phyloP scores from a whole-genome alignment of 2,888 invertebrate genomes.

The Drosophila suboccidentalis region DNA sequence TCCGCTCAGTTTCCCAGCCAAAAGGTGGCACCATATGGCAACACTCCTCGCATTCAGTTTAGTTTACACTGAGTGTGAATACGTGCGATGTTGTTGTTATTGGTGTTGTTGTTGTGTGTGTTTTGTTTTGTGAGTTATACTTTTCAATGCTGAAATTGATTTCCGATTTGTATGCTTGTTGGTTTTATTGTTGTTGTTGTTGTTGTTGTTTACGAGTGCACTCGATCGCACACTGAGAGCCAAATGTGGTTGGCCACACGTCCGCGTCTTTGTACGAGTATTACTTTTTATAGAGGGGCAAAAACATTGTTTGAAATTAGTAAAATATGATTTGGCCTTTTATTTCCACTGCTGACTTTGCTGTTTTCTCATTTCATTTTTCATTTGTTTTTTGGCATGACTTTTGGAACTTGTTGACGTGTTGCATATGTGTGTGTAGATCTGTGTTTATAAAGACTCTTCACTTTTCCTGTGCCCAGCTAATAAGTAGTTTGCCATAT shows the following conservation, averaged over 20 bases:
- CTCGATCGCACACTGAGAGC: conserved; percentile 48
- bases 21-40: conserved; percentile 79
- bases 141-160: conserved; percentile 74
- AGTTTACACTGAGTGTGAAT: conserved; percentile 41
- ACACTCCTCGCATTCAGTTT: conserved; percentile 47
- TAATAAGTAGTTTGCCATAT: conserved; percentile 41
- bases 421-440: conserved; percentile 11
- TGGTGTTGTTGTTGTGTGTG: conserved; percentile 24
- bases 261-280: conserved; percentile 44
- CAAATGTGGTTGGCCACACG: conserved; percentile 67
- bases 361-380: background rate
- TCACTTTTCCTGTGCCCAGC: conserved; percentile 29
- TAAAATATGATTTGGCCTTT: conserved; percentile 71
- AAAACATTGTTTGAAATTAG: conserved; percentile 56
- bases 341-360: conserved; percentile 20
- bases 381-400: conserved; percentile 18
- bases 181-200: conserved; percentile 34
- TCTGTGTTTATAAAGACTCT: conserved; percentile 29
- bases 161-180: conserved; percentile 65
- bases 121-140: conserved; percentile 59
- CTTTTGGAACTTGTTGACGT: conserved; percentile 38
- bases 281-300: conserved; percentile 26
- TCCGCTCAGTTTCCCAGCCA: conserved; percentile 51
- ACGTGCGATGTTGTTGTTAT: conserved; percentile 8
- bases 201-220: conserved; percentile 48